A percentile compares a stretch with the other conserved stretches of the same genome.
These are phyloP conservation scores for Caracal caracal DNA, from an alignment of 2,113 vertebrate genomes.

Conservation along the genomic window DNA sequence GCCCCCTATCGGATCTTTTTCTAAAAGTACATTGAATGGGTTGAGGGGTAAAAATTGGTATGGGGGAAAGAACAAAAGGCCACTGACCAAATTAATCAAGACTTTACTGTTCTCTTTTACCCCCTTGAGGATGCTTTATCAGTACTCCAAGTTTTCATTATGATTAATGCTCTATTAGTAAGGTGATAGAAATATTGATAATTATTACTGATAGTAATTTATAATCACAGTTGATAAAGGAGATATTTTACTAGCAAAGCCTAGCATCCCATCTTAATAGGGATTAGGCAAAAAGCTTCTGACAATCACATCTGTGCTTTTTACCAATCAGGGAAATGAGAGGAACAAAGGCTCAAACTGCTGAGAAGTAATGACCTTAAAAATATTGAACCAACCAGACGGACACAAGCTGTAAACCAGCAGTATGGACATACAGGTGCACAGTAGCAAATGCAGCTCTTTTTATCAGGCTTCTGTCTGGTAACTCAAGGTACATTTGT, in stretches of 20 bases:
- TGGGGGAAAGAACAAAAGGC: neutral
- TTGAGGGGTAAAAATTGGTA: neutral
- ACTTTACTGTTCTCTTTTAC: neutral
- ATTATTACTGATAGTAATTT: neutral
- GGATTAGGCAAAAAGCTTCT: neutral
- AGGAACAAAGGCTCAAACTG: neutral
- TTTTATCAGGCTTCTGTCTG: neutral
- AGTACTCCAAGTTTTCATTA: neutral
- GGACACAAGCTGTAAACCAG: neutral
- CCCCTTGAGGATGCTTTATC: neutral
- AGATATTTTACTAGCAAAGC: neutral
- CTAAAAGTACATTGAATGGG: neutral
- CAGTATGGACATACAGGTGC: neutral
- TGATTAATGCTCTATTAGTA: neutral
- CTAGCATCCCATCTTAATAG: neutral
- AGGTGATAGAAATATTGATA: neutral
- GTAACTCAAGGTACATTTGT: neutral
- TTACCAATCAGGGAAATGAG: neutral
- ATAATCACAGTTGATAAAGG: neutral
- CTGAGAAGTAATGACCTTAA: neutral
- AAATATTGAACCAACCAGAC: conserved; percentile 34
- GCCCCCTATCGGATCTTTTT: neutral
- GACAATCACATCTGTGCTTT: neutral
- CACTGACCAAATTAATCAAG: neutral
- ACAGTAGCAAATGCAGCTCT: neutral